phyloP scores from a whole-genome alignment of 2,888 invertebrate genomes.

The Tiphia femorata region DNA sequence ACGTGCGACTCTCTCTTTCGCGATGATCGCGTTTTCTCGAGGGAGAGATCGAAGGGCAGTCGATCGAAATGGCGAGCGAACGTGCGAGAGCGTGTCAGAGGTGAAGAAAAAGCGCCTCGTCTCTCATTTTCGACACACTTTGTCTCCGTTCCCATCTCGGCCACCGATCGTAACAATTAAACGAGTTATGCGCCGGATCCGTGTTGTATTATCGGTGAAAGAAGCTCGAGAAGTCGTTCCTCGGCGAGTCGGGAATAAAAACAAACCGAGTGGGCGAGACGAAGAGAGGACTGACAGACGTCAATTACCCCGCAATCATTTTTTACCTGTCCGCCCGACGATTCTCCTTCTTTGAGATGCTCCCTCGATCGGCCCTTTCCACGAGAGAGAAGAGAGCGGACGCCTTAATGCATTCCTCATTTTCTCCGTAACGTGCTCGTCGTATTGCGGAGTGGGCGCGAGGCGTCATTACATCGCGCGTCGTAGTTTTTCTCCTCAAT shows the following conservation, averaged over 20 bases:
- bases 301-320: slow-evolving; percentile 40
- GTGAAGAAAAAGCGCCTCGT: slow-evolving; percentile 4
- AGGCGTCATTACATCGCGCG: no score
- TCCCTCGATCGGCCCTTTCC: not conserved
- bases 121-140: slow-evolving; percentile 32
- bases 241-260: not conserved
- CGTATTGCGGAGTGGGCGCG: not conserved
- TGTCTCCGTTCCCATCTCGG: slow-evolving; percentile 19
- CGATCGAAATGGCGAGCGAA: no score
- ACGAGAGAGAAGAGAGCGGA: not conserved
- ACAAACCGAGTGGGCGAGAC: slow-evolving; percentile 3
- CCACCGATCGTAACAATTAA: slow-evolving; percentile 37
- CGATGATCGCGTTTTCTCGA: no score
- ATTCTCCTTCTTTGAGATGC: slow-evolving; percentile 14
- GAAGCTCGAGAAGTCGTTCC: no score
- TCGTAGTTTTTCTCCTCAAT: no score
- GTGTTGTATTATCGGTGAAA: no score
- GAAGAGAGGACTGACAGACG: slow-evolving; percentile 28
- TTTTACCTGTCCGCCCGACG: slow-evolving; percentile 22
- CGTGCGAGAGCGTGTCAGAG: not conserved
- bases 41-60: no score
- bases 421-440: not conserved
- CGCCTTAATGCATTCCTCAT: not conserved
- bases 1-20: not conserved
- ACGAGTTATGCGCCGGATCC: slow-evolving; percentile 14